These are phyloP conservation scores for Chelonus insularis DNA, from an alignment of 1,140 invertebrate species.

Conservation along the genomic window DNA sequence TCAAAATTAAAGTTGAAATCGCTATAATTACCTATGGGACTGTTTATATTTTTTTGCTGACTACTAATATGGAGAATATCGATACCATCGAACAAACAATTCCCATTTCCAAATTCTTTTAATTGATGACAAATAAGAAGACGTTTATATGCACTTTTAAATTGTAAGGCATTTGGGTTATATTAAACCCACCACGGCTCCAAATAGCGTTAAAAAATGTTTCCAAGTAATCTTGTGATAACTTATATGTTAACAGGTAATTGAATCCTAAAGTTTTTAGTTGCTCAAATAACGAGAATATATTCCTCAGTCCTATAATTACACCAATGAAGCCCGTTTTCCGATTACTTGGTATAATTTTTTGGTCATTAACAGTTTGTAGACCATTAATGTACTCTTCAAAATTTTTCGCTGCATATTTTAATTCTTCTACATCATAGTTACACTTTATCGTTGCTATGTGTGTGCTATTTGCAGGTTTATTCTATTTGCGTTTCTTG, in stretches of 20 bases:
- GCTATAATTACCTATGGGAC: too few relatives aligned
- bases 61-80: neutral
- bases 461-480: too few relatives aligned
- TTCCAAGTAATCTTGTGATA: neutral
- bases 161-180: neutral
- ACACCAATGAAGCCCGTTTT: neutral
- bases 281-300: neutral
- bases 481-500: too few relatives aligned
- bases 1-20: too few relatives aligned
- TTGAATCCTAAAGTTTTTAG: too few relatives aligned
- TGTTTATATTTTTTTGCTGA: too few relatives aligned
- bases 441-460: too few relatives aligned
- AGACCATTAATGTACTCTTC: too few relatives aligned
- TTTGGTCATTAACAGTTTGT: neutral
- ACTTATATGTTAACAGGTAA: neutral
- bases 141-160: neutral
- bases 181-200: neutral
- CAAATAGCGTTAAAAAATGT: neutral
- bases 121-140: neutral
- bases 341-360: neutral
- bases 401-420: neutral
- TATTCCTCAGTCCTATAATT: neutral
- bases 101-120: neutral
- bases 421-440: too few relatives aligned
- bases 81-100: neutral